Percentiles rank a stretch among this genome's conserved stretches.
Conservation (phyloP, 2,113 vertebrate species). For the Crotophaga sulcirostris region DNA sequence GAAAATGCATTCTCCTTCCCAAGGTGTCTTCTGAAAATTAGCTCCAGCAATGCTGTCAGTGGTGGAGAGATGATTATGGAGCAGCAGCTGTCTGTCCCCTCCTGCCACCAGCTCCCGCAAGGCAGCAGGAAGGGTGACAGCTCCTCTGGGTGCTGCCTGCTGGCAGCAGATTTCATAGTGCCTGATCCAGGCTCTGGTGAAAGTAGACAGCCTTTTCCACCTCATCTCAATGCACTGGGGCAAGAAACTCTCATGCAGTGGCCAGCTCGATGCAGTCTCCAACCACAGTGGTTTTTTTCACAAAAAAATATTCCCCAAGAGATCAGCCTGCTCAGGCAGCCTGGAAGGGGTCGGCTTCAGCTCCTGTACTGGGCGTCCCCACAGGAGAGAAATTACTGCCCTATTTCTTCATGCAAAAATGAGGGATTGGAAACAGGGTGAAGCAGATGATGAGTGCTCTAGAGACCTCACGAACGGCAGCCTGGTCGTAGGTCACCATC, state of each 20-base stretch:
- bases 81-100: conserved; percentile 61
- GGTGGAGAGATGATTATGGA: conserved; percentile 61
- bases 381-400: conserved; percentile 32
- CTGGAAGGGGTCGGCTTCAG: conserved; percentile 14
- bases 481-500: neutral
- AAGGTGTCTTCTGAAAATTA: conserved; percentile 56
- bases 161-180: conserved; percentile 1
- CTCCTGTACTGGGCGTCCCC: conserved; percentile 20
- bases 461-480: neutral
- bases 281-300: rapidly evolving
- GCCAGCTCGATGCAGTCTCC: neutral
- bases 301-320: neutral
- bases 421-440: conserved; percentile 4
- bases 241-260: neutral
- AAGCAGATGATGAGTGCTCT: neutral
- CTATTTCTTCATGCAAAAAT: conserved; percentile 25
- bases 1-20: conserved; percentile 57
- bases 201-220: neutral
- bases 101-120: conserved; percentile 57
- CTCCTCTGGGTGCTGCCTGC: conserved; percentile 53
- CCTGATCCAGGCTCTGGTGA: neutral
- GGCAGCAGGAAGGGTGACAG: conserved; percentile 25
- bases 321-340: neutral
- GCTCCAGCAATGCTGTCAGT: conserved; percentile 29
- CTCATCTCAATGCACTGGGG: neutral